phyloP scores from a whole-genome alignment of 2,888 invertebrate species.

The Aelia acuminata region DNA sequence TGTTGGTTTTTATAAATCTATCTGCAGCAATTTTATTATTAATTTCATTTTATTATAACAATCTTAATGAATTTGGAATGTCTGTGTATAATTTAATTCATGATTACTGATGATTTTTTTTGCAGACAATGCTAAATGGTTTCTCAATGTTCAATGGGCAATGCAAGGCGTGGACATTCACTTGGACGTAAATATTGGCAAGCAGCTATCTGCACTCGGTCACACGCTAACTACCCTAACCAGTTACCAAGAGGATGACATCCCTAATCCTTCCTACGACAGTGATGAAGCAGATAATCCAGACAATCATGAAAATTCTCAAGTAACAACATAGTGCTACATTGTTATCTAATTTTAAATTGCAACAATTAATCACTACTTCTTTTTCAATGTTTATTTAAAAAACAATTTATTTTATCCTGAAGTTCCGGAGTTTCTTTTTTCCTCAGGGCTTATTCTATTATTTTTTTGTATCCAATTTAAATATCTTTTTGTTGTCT shows the following conservation, averaged over 20 bases:
- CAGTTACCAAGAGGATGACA: conserved; percentile 88
- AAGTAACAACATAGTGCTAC: conserved; percentile 63
- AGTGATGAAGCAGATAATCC: conserved; percentile 80
- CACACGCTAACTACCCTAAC: conserved; percentile 96
- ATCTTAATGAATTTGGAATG: no score
- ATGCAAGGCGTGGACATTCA: conserved; percentile 99
- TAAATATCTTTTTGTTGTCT: no score
- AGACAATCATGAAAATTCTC: conserved; percentile 67
- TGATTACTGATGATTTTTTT: background rate
- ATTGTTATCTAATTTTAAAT: no score
- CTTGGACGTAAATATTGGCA: conserved; percentile 95
- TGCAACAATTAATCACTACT: no score
- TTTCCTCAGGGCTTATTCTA: no score
- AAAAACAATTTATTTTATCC: no score
- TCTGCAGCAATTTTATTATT: no score
- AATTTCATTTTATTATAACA: no score
- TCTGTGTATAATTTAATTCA: background rate
- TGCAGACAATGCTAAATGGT: conserved; percentile 95
- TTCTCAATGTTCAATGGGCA: conserved; percentile 97
- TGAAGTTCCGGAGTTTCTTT: no score
- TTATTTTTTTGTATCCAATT: no score
- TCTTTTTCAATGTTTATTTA: no score
- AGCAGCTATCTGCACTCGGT: conserved; percentile 93
- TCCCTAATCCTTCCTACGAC: conserved; percentile 78
- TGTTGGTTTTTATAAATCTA: no score